Evolutionary conservation across 2,797 vertebrate species (phyloP).

Genomic region (Malacoctenus gilli): DNA sequence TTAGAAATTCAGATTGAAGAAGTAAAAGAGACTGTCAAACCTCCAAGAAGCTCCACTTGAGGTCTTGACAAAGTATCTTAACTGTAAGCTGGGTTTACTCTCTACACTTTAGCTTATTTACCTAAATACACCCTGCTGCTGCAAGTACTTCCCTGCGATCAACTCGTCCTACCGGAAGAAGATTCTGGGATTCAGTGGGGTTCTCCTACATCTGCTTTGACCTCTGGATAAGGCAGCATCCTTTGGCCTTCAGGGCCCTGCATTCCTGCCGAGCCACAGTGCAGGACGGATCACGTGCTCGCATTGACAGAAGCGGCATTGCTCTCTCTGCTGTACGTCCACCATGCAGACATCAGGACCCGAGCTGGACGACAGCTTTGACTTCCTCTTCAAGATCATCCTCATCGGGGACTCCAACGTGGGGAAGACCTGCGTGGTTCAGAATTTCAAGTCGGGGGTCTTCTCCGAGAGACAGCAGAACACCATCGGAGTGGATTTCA

Average conservation of each 20-base stretch:
- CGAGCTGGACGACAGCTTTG: conserved; percentile 87
- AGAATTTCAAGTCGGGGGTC: conserved; percentile 91
- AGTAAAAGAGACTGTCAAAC: conserved; percentile 1
- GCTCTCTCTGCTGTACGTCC: conserved; percentile 5
- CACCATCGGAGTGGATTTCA: conserved; percentile 98
- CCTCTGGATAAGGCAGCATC: conserved; percentile 19
- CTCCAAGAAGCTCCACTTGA: conserved; percentile 6
- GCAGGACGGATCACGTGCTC: neutral
- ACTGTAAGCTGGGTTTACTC: conserved; percentile 50
- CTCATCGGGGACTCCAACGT: conserved; percentile 96
- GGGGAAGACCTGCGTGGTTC: conserved; percentile 97
- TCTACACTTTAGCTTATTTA: conserved; percentile 20
- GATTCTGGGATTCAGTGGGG: neutral
- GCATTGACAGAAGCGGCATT: conserved; percentile 1
- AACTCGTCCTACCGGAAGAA: conserved; percentile 5
- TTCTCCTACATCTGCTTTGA: conserved; percentile 5
- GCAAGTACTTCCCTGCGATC: conserved; percentile 7
- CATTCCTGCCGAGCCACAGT: conserved; percentile 19
- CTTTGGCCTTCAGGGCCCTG: conserved; percentile 14
- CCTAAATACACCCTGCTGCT: conserved; percentile 9
- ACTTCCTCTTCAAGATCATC: conserved; percentile 97
- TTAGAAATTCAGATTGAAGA: too few species aligned
- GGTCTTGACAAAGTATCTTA: conserved; percentile 5
- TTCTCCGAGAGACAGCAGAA: conserved; percentile 91
- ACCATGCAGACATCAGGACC: conserved; percentile 77